A percentile compares a stretch with the other conserved stretches of the same genome.
Evolutionary conservation across 2,888 invertebrate species (phyloP).

Genomic region (Pristionchus entomophagus): DNA sequence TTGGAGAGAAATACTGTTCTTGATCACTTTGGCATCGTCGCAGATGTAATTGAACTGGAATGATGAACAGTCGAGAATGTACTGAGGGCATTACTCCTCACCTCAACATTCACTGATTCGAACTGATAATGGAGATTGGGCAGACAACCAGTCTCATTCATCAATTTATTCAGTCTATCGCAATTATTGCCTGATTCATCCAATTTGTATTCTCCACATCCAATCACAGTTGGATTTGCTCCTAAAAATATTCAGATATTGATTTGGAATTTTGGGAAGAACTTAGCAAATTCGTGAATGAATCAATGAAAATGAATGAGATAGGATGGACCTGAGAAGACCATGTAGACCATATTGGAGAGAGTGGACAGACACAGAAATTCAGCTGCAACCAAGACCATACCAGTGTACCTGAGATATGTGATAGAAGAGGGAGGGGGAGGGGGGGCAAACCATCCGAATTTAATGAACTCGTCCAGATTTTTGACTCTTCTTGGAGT

Average conservation of each 20-base stretch:
- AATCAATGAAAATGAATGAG: neutral
- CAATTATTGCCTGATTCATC: neutral
- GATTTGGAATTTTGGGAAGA: too few species aligned
- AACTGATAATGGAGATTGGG: slow-evolving; percentile 59
- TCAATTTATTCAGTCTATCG: neutral
- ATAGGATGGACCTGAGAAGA: slow-evolving; percentile 59
- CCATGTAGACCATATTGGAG: slow-evolving; percentile 64
- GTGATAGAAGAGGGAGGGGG: neutral
- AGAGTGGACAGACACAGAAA: slow-evolving; percentile 58
- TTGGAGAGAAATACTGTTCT: slow-evolving; percentile 66
- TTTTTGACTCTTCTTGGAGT: slow-evolving; percentile 15
- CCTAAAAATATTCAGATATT: neutral
- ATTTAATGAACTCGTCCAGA: slow-evolving; percentile 60
- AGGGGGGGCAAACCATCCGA: slow-evolving; percentile 57
- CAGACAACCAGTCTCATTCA: slow-evolving; percentile 52
- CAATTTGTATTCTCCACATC: slow-evolving; percentile 8
- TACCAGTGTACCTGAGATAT: slow-evolving; percentile 41
- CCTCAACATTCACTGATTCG: slow-evolving; percentile 63
- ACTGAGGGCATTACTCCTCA: slow-evolving; percentile 40
- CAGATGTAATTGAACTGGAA: slow-evolving; percentile 64
- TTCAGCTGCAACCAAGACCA: slow-evolving; percentile 56
- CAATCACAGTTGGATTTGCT: slow-evolving; percentile 30
- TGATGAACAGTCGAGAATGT: too few species aligned
- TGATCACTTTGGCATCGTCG: slow-evolving; percentile 56
- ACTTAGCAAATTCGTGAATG: too few species aligned